Percentiles rank a stretch among this genome's conserved stretches.
Conservation (phyloP, 2,888 invertebrate genomes). For the Drosophila ustulata region DNA sequence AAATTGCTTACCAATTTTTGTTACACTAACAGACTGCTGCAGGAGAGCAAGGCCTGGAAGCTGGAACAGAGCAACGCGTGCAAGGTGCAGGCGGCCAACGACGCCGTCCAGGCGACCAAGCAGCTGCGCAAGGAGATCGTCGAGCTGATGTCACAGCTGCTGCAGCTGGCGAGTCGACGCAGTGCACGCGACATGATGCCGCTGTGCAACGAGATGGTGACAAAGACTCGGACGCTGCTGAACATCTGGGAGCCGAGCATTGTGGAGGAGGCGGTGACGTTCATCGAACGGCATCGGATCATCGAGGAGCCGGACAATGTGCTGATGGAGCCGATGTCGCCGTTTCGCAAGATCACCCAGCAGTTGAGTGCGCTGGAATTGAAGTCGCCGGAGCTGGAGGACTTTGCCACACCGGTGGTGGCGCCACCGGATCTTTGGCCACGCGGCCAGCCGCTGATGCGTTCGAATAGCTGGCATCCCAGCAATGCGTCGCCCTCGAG, state of each 20-base stretch:
- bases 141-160: constrained; percentile 90
- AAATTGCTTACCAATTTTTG: too few relatives aligned
- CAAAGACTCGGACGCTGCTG: constrained; percentile 91
- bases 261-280: constrained; percentile 93
- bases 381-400: constrained; percentile 90
- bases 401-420: constrained; percentile 89
- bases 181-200: constrained; percentile 91
- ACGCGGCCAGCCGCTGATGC: constrained; percentile 81
- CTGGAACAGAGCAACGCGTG: constrained; percentile 89
- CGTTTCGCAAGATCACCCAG: constrained; percentile 91
- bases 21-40: constrained; percentile 88
- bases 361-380: constrained; percentile 90
- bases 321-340: constrained; percentile 87
- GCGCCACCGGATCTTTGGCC: constrained; percentile 89
- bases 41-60: constrained; percentile 91
- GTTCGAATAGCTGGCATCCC: constrained; percentile 81
- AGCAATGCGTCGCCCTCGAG: constrained; percentile 75
- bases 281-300: constrained; percentile 90
- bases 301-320: constrained; percentile 85
- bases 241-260: constrained; percentile 94
- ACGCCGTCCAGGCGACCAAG: constrained; percentile 92
- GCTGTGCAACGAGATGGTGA: constrained; percentile 91
- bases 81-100: constrained; percentile 92
- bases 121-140: constrained; percentile 91
- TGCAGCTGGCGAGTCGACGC: constrained; percentile 90